Evolutionary conservation across 2,113 vertebrate genomes (phyloP).

Genomic region (Ceuthmochares aereus): DNA sequence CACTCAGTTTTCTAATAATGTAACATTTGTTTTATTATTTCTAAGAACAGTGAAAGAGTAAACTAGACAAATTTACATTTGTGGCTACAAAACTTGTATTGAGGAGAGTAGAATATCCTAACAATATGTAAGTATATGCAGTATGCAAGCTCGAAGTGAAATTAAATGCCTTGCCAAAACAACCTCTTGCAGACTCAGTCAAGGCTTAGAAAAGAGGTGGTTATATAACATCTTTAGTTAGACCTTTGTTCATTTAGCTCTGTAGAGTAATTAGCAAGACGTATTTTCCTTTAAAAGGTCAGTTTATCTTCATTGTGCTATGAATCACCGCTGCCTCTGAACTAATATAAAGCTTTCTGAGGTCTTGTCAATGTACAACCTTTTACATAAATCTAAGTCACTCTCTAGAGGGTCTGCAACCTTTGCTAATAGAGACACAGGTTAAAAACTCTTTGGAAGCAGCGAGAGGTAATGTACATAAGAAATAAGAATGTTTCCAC

Average conservation of each 20-base stretch:
- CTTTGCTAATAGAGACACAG: background rate
- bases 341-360: constrained; percentile 17
- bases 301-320: constrained; percentile 51
- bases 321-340: constrained; percentile 42
- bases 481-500: background rate
- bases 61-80: background rate
- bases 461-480: background rate
- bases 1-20: background rate
- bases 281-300: constrained; percentile 42
- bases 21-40: background rate
- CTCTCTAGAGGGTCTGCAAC: background rate
- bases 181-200: background rate
- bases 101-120: background rate
- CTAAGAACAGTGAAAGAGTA: background rate
- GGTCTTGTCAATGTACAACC: background rate
- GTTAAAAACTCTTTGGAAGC: background rate
- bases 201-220: background rate
- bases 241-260: constrained; percentile 33
- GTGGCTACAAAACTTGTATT: background rate
- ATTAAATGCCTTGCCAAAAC: background rate
- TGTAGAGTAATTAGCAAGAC: background rate
- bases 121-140: background rate
- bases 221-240: background rate
- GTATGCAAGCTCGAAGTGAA: background rate
- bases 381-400: background rate